A percentile compares a stretch with the other conserved stretches of the same genome.
Conservation (phyloP, 2,797 vertebrate genomes). For the Alcedo quadribrachys region DNA sequence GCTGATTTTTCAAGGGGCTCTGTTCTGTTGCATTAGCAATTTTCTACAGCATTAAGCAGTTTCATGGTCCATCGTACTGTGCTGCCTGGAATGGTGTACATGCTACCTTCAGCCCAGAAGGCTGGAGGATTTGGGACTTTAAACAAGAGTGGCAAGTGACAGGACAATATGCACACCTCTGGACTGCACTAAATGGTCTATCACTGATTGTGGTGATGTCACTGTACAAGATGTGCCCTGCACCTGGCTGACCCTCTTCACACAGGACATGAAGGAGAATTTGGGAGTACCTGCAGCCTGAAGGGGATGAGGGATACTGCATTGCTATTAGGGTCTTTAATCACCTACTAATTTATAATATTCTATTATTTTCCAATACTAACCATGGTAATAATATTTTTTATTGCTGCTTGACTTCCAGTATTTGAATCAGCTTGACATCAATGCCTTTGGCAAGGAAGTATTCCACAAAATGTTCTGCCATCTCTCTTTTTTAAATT, state of each 20-base stretch:
- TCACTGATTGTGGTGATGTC: neutral
- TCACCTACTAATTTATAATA: neutral
- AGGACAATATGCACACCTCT: rapidly evolving
- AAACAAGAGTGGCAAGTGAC: neutral
- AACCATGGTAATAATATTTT: neutral
- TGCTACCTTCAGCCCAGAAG: neutral
- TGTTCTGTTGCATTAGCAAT: constrained; percentile 40
- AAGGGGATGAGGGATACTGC: neutral
- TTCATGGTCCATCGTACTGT: constrained; percentile 56
- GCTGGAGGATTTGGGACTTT: neutral
- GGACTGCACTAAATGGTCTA: rapidly evolving
- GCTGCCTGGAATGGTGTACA: neutral
- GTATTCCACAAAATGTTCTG: neutral
- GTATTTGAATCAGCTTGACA: neutral
- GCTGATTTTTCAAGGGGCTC: constrained; percentile 57
- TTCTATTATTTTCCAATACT: neutral
- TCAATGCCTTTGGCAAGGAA: neutral
- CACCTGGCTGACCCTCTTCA: neutral
- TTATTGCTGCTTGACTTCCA: neutral
- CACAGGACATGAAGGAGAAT: rapidly evolving
- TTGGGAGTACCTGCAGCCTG: neutral
- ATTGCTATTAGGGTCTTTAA: neutral
- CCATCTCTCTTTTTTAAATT: neutral
- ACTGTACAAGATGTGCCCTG: neutral
- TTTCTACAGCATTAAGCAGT: constrained; percentile 67